Conservation (phyloP, 2,888 invertebrate species). For the Mayetiola destructor region DNA sequence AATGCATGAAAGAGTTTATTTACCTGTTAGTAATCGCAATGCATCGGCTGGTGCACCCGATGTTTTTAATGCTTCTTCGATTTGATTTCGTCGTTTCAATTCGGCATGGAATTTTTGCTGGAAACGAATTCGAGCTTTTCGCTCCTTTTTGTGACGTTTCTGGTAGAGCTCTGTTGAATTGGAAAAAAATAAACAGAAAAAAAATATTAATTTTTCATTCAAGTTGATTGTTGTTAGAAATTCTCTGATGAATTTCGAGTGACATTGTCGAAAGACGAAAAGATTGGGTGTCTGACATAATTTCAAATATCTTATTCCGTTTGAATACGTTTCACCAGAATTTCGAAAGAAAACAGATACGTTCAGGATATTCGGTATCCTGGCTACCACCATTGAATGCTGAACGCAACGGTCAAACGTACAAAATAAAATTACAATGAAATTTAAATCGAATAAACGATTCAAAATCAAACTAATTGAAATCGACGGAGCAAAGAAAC, state of each 20-base stretch:
- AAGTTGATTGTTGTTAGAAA: background rate
- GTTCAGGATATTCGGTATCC: background rate
- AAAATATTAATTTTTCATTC: background rate
- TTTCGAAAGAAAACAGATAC: background rate
- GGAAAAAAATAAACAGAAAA: background rate
- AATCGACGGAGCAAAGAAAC: slow-evolving; percentile 1
- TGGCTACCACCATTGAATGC: background rate
- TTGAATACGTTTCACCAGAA: background rate
- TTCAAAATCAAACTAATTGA: background rate
- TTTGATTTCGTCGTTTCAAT: slow-evolving; percentile 60
- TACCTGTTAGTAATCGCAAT: slow-evolving; percentile 66
- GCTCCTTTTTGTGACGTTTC: slow-evolving; percentile 78
- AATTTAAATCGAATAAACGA: background rate
- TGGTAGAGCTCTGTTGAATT: slow-evolving; percentile 62
- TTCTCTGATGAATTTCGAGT: too few relatives aligned
- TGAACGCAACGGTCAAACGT: too few relatives aligned
- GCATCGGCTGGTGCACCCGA: slow-evolving; percentile 62
- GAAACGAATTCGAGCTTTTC: slow-evolving; percentile 63
- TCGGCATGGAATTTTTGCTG: slow-evolving; percentile 76
- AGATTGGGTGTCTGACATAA: too few relatives aligned
- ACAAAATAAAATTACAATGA: background rate
- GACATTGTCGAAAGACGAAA: background rate
- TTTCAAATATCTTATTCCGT: too few relatives aligned
- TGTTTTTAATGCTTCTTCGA: slow-evolving; percentile 66
- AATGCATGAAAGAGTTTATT: slow-evolving; percentile 23